A percentile compares a stretch with the other conserved stretches of the same genome.
Conservation (phyloP, 2,113 vertebrate genomes). For the Scomber japonicus region DNA sequence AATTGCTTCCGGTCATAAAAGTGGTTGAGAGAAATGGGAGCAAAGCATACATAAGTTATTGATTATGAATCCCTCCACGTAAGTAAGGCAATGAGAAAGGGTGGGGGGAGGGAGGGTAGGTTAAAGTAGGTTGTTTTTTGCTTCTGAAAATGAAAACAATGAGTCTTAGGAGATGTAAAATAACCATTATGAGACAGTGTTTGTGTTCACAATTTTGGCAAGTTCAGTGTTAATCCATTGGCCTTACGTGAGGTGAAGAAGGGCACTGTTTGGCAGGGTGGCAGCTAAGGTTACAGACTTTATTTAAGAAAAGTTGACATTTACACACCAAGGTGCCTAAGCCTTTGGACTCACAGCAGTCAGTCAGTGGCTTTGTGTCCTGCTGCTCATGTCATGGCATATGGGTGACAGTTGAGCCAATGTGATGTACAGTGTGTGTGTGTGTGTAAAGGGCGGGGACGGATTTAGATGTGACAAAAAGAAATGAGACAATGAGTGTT, state of each 20-base stretch:
- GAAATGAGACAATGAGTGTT: not conserved
- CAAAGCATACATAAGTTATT: not conserved
- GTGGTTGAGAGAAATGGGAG: not conserved
- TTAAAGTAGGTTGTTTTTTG: not conserved
- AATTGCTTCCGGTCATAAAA: not conserved
- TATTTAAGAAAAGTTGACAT: slow-evolving; percentile 58
- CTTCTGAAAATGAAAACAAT: not conserved
- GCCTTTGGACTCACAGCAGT: slow-evolving; percentile 53
- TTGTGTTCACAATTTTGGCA: not conserved
- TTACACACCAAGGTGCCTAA: slow-evolving; percentile 37
- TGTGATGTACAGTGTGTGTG: slow-evolving; percentile 3
- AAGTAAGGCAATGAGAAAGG: not conserved
- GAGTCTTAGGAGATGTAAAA: not conserved
- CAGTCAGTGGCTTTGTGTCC: slow-evolving; percentile 35
- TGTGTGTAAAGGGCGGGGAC: too few species aligned
- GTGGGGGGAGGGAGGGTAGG: not conserved
- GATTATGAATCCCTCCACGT: not conserved
- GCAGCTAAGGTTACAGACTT: slow-evolving; percentile 43
- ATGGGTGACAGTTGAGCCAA: slow-evolving; percentile 29
- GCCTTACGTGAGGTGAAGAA: slow-evolving; percentile 29
- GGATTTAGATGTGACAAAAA: too few species aligned
- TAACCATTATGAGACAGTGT: not conserved
- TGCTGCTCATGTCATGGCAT: slow-evolving; percentile 33
- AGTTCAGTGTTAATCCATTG: slow-evolving; percentile 20
- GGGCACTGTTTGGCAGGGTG: slow-evolving; percentile 17